Evolutionary conservation across 2,113 vertebrate species (phyloP).

Genomic region (Irena cyanogastra): DNA sequence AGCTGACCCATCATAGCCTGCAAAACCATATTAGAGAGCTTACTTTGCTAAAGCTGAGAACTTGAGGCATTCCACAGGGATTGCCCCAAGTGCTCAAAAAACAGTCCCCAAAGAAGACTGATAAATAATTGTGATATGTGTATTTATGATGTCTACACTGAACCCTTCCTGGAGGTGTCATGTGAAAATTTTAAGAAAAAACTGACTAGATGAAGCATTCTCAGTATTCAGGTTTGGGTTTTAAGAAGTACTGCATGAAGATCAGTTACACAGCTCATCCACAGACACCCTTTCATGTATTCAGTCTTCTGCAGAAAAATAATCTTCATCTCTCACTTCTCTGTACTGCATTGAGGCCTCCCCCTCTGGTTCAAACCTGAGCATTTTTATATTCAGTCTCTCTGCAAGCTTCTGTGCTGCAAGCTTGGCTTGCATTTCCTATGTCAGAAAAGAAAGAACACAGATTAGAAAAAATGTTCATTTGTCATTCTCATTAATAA

Average conservation of each 20-base stretch:
- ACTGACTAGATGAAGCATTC: not conserved
- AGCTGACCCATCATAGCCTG: not conserved
- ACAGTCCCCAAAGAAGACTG: not conserved
- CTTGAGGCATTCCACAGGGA: not conserved
- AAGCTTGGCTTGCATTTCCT: constrained; percentile 87
- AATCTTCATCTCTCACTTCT: constrained; percentile 82
- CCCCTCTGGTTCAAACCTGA: constrained; percentile 81
- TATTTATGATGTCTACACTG: not conserved
- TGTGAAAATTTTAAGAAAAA: not conserved
- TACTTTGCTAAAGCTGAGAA: not conserved
- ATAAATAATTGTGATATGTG: not conserved
- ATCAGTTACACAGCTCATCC: not conserved
- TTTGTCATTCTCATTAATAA: not conserved
- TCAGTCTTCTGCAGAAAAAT: constrained; percentile 81
- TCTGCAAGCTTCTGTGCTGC: constrained; percentile 90
- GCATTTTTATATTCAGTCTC: constrained; percentile 81
- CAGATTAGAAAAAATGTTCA: not conserved
- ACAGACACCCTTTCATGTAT: not conserved
- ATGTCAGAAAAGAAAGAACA: not conserved
- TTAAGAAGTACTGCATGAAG: not conserved
- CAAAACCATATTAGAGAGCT: not conserved
- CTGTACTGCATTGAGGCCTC: constrained; percentile 76
- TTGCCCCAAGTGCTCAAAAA: not conserved
- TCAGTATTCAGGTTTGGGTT: not conserved
- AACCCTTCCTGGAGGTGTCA: not conserved